These are phyloP conservation scores for Hirudinaria manillensis DNA, from an alignment of 2,888 invertebrate species.

Conservation along the genomic window DNA sequence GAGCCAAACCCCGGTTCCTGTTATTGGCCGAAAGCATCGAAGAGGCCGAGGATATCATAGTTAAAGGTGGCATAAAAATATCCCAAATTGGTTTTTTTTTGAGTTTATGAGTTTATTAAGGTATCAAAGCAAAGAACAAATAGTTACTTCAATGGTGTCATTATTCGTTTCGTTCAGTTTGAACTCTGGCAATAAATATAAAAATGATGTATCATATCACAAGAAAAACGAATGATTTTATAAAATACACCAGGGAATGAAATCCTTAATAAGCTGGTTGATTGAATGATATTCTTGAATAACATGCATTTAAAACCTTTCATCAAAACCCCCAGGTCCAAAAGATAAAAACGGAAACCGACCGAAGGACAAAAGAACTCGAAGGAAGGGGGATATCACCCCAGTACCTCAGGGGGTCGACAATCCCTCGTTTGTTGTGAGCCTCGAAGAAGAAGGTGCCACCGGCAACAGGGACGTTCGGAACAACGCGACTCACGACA, in stretches of 20 bases:
- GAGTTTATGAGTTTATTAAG: neutral
- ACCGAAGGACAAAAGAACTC: neutral
- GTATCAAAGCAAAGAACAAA: neutral
- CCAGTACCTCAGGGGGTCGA: neutral
- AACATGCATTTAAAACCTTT: too few species aligned
- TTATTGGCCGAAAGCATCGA: conserved; percentile 18
- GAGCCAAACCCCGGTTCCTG: conserved; percentile 16
- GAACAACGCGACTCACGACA: neutral
- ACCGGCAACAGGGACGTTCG: neutral
- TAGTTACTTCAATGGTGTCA: neutral
- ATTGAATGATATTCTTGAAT: too few species aligned
- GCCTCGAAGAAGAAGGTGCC: neutral
- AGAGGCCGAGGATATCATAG: conserved; percentile 25
- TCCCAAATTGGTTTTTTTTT: neutral
- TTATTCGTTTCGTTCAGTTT: neutral
- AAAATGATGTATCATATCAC: neutral
- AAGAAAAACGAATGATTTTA: too few species aligned
- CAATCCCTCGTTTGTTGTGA: conserved; percentile 6
- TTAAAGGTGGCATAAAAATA: too few species aligned
- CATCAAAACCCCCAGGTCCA: neutral
- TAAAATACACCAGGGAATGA: too few species aligned
- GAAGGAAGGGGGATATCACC: neutral
- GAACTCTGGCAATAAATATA: neutral
- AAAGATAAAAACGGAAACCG: conserved; percentile 3
- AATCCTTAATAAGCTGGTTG: too few species aligned